Conservation (phyloP, 2,113 vertebrate species). For the Chloebia gouldiae region DNA sequence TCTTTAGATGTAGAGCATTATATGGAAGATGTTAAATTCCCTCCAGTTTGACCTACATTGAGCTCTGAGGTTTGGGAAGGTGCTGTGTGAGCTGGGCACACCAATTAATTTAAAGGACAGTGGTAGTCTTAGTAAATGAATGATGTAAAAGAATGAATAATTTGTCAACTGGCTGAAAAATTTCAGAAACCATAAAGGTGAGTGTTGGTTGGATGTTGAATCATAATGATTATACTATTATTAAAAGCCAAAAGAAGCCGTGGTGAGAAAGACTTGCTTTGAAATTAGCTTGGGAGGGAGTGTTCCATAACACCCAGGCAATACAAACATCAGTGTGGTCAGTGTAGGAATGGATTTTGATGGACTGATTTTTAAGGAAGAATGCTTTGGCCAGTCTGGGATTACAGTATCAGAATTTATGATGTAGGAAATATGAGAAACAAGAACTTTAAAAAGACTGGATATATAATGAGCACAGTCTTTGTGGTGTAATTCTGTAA, state of each 20-base stretch:
- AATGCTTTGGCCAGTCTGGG: not conserved
- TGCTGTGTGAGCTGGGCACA: not conserved
- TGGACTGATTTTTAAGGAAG: not conserved
- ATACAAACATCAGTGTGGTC: not conserved
- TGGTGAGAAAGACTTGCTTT: not conserved
- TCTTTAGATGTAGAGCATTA: not conserved
- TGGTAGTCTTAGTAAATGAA: not conserved
- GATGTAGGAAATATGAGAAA: not conserved
- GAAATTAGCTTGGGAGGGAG: not conserved
- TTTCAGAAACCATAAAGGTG: conserved; percentile 3
- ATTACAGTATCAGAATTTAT: not conserved
- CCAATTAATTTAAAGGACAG: not conserved
- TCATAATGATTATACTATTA: not conserved
- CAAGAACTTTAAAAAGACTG: not conserved
- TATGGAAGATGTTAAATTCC: not conserved
- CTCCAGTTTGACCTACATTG: not conserved
- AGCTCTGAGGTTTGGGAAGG: not conserved
- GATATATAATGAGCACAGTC: not conserved
- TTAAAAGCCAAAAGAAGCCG: not conserved
- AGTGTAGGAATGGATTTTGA: not conserved
- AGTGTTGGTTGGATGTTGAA: not conserved
- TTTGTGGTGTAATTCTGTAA: not conserved
- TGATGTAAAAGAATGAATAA: not conserved
- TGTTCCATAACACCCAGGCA: not conserved
- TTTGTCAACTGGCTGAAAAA: not conserved